Percentiles rank a stretch among this genome's conserved stretches.
These are phyloP conservation scores for Bombus waltoni DNA, from an alignment of 1,140 invertebrate species.

Conservation along the genomic window DNA sequence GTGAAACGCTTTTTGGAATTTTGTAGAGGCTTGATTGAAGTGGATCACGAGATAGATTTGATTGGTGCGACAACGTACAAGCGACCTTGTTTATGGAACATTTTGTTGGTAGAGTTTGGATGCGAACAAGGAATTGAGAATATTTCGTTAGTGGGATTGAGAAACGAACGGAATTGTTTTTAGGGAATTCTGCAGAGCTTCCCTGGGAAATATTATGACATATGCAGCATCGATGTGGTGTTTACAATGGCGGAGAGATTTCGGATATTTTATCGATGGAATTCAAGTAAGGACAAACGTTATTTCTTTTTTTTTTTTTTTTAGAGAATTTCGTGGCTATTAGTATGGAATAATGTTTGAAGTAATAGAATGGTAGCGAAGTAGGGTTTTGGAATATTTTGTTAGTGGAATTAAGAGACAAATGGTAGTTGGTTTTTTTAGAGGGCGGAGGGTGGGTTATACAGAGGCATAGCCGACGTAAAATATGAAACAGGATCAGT, in stretches of 20 bases:
- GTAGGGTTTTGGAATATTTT: neutral
- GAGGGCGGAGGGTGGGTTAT: no score
- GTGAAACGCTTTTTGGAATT: neutral
- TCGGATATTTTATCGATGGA: neutral
- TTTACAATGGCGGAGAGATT: neutral
- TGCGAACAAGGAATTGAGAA: no score
- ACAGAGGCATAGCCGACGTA: no score
- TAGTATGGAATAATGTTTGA: neutral
- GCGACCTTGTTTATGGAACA: neutral
- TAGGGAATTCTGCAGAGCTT: neutral
- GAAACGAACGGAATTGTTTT: no score
- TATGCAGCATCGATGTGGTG: no score
- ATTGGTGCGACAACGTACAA: no score
- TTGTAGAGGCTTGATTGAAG: no score
- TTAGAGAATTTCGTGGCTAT: neutral
- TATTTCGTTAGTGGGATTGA: no score
- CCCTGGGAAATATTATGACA: neutral
- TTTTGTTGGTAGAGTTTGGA: no score
- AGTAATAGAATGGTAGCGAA: neutral
- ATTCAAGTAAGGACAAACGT: neutral
- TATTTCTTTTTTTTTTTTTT: neutral
- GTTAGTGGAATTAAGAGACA: neutral
- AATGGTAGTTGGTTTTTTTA: neutral
- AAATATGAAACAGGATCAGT: no score
- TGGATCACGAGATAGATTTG: no score